Base-by-base conservation (phyloP, 2,888 invertebrate genomes). In the Andrena hattorfiana region DNA sequence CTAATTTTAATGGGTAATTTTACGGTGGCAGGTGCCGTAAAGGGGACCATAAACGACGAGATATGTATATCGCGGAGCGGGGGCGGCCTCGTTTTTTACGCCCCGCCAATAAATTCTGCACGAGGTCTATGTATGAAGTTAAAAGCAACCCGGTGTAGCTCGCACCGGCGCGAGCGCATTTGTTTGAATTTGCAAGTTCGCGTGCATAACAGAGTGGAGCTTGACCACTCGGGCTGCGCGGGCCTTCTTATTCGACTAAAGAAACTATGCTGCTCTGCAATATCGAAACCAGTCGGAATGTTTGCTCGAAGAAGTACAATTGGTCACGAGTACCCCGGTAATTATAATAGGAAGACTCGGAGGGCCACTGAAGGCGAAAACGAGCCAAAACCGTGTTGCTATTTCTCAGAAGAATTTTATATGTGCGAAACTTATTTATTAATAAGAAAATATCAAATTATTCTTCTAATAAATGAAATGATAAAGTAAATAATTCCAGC, bases 371-470 rank as follows among this genome's bases (percentile, higher is more conserved):
- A 91, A 28, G 77, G 81, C 10, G 85, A 74, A 56, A 83, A 85
- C 13, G 77, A 4, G 6, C 56, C 83, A 28, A 78, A 68, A 16
- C 76, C 91, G 7, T 82, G 79, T 63, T 95, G 94, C 82, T 90
- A 93, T 62, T 42, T 42, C 42, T 16, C 42, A 5, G 42, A 42
- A 42, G 42, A 90, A 86, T 95, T 96, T 2, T 96, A 96, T 86
- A 96, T 96, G 60, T 96, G 96, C 96, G 95, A 95, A 32, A 95
- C 96, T 1, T 96, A 96, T 42, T 42, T 42, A 13, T 42, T 16
- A 42, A 42, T 42, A 13, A 13, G 13, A 42, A 42, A 13, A 42
- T 42, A 42, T n/a, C n/a, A n/a, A n/a, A n/a, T n/a, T n/a, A n/a
- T n/a, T n/a, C n/a, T n/a, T n/a, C n/a, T n/a, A n/a, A n/a, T n/a